Evolutionary conservation across 2,797 vertebrate genomes (phyloP).

Genomic region (Eleutherodactylus coqui): DNA sequence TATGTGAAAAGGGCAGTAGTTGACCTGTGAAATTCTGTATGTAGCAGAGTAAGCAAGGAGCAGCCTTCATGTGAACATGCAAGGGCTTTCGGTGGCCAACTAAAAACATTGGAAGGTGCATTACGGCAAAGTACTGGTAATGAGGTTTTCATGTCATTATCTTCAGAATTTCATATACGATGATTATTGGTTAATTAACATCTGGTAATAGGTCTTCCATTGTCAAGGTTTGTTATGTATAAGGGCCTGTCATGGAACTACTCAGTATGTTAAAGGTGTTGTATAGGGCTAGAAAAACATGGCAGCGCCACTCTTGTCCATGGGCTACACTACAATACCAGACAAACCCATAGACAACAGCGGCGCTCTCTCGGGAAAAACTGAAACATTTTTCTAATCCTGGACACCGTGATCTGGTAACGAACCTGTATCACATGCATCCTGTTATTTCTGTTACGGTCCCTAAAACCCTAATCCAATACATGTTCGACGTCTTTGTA

Average conservation of each 20-base stretch:
- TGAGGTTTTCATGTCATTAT: not conserved
- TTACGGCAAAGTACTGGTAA: conserved; percentile 14
- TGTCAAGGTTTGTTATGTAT: not conserved
- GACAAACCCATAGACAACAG: not conserved
- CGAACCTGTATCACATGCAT: not conserved
- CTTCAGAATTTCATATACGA: not conserved
- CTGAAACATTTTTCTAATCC: not conserved
- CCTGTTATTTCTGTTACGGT: not conserved
- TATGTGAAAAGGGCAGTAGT: not conserved
- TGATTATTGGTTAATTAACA: not conserved
- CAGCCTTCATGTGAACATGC: not conserved
- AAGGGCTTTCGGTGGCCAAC: conserved; percentile 4
- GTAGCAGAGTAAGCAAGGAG: not conserved
- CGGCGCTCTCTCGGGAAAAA: not conserved
- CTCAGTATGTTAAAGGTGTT: not conserved
- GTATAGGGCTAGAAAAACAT: not conserved
- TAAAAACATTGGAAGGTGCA: conserved; percentile 27
- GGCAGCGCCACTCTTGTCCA: not conserved
- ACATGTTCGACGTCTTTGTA: no score
- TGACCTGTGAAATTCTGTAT: conserved; percentile 15
- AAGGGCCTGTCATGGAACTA: not conserved
- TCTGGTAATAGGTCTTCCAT: not conserved
- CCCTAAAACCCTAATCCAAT: not conserved
- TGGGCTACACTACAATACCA: not conserved
- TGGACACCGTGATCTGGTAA: not conserved